Percentiles rank a stretch among this genome's conserved stretches.
phyloP scores from a whole-genome alignment of 2,113 vertebrate genomes.

The Alligator sinensis region DNA sequence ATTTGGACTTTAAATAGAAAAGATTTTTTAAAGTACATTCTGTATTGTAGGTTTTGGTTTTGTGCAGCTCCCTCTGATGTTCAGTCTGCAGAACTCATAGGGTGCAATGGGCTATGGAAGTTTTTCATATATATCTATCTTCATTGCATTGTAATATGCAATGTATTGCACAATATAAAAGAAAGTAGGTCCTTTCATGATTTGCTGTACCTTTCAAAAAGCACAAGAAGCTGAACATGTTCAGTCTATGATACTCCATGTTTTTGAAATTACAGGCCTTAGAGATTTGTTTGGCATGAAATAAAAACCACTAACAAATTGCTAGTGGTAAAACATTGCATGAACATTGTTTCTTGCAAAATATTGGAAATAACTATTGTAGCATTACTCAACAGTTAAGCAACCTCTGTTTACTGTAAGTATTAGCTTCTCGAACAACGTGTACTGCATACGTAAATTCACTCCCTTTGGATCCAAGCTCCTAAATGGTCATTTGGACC shows the following conservation, averaged over 20 bases:
- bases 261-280: slow-evolving; percentile 63
- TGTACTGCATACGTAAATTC: slow-evolving; percentile 69
- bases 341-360: slow-evolving; percentile 79
- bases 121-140: not conserved
- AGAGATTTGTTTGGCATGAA: slow-evolving; percentile 65
- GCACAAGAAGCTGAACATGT: not conserved
- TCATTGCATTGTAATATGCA: too few species aligned
- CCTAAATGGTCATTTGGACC: slow-evolving; percentile 61
- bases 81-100: not conserved
- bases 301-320: slow-evolving; percentile 75
- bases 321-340: slow-evolving; percentile 72
- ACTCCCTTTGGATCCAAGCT: slow-evolving; percentile 43
- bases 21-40: not conserved
- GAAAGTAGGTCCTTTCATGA: not conserved
- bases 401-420: slow-evolving; percentile 63
- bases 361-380: slow-evolving; percentile 74
- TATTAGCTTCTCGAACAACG: slow-evolving; percentile 55
- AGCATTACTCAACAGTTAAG: slow-evolving; percentile 69
- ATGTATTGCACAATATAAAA: not conserved
- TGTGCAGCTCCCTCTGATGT: not conserved
- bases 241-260: not conserved
- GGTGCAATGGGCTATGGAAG: not conserved
- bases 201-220: slow-evolving; percentile 29
- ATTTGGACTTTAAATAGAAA: not conserved
- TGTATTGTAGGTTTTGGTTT: not conserved